phyloP scores from a whole-genome alignment of 2,888 invertebrate genomes.

The Cetonia aurata region DNA sequence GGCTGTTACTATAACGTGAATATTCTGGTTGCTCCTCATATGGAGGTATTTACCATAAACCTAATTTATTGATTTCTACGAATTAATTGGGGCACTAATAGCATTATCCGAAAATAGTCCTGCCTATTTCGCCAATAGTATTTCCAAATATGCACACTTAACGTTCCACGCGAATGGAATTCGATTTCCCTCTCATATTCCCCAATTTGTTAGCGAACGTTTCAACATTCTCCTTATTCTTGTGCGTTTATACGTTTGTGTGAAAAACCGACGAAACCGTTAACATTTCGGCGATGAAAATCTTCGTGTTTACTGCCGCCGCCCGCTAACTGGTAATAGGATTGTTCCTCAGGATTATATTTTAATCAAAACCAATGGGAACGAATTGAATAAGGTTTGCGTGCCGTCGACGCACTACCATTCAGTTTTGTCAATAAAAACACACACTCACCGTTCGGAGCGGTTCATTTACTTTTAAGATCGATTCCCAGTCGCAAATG shows the following conservation, averaged over 20 bases:
- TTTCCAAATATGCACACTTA: too few species aligned
- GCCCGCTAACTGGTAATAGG: conserved; percentile 32
- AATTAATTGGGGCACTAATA: too few species aligned
- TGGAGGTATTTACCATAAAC: too few species aligned
- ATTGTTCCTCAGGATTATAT: conserved; percentile 42
- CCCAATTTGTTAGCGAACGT: too few species aligned
- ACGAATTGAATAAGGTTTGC: conserved; percentile 44
- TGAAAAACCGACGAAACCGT: conserved; percentile 24
- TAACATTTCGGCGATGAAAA: conserved; percentile 29
- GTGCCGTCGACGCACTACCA: conserved; percentile 34
- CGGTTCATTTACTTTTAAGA: conserved; percentile 41
- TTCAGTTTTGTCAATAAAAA: conserved; percentile 43
- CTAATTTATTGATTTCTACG: too few species aligned
- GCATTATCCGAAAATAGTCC: too few species aligned
- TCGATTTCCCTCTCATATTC: too few species aligned
- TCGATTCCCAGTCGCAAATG: conserved; percentile 35
- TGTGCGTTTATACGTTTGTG: conserved; percentile 1
- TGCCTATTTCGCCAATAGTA: too few species aligned
- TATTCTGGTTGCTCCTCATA: too few species aligned
- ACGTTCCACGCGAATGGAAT: too few species aligned
- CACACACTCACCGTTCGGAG: conserved; percentile 24
- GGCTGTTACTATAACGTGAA: too few species aligned
- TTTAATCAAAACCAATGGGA: conserved; percentile 46
- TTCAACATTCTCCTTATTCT: not conserved
- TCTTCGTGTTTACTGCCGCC: conserved; percentile 38